Evolutionary conservation across 2,797 vertebrate species (phyloP).

Genomic region (Calcarius lapponicus): DNA sequence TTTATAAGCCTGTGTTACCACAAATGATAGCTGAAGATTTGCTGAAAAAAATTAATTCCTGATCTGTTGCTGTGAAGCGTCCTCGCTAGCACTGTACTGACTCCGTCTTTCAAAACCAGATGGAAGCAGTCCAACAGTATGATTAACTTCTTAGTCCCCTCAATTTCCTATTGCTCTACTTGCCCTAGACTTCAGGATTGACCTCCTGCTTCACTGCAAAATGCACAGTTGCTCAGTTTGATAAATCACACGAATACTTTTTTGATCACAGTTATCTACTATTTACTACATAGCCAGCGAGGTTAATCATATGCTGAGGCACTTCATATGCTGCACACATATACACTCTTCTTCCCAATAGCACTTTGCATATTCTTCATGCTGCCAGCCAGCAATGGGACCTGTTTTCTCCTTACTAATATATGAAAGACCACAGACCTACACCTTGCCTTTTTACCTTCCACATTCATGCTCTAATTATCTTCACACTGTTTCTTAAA

Average conservation of each 20-base stretch:
- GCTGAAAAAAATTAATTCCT: conserved; percentile 76
- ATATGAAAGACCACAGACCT: background rate
- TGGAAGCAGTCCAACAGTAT: conserved; percentile 74
- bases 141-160: conserved; percentile 79
- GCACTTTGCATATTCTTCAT: conserved; percentile 69
- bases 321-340: conserved; percentile 67
- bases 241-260: conserved; percentile 76
- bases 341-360: conserved; percentile 45
- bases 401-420: background rate
- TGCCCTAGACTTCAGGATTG: conserved; percentile 78
- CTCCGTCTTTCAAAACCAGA: conserved; percentile 72
- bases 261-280: conserved; percentile 78
- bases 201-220: conserved; percentile 77
- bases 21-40: conserved; percentile 74
- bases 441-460: background rate
- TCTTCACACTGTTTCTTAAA: conserved; percentile 13
- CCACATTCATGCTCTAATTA: background rate
- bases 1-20: conserved; percentile 74
- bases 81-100: conserved; percentile 33
- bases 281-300: conserved; percentile 72
- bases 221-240: conserved; percentile 73
- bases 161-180: conserved; percentile 75
- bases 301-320: conserved; percentile 72
- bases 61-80: conserved; percentile 69
- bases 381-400: background rate